A percentile compares a stretch with the other conserved stretches of the same genome.
Conservation (phyloP, 2,797 vertebrate species). For the Coilia nasus region DNA sequence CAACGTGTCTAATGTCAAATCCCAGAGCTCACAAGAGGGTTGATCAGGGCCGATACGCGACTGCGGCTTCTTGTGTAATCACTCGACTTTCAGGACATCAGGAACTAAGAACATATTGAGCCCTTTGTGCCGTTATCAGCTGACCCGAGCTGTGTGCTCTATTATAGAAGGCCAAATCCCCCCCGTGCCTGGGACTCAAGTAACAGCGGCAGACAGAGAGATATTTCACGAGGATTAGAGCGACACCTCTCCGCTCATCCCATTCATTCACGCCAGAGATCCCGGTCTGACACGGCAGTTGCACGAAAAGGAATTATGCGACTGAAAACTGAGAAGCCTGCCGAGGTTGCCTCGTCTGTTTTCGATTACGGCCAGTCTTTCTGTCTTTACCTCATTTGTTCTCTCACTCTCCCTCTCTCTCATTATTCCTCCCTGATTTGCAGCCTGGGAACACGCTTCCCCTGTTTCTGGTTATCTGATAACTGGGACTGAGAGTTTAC, state of each 20-base stretch:
- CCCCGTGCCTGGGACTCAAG: not conserved
- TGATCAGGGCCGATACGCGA: not conserved
- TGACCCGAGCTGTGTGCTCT: not conserved
- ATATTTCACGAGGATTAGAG: slow-evolving; percentile 19
- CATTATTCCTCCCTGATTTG: not conserved
- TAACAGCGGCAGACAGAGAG: slow-evolving; percentile 6
- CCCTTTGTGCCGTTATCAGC: not conserved
- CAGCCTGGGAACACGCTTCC: slow-evolving; percentile 10
- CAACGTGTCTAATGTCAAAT: not conserved
- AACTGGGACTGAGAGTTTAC: slow-evolving; percentile 22
- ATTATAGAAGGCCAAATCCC: slow-evolving; percentile 14
- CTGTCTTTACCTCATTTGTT: not conserved
- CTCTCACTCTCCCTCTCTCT: not conserved
- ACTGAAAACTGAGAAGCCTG: slow-evolving; percentile 11
- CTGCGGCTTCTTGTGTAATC: not conserved
- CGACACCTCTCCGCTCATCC: slow-evolving; percentile 18
- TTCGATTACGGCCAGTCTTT: not conserved
- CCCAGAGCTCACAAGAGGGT: not conserved
- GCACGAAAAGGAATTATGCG: not conserved
- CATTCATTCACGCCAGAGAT: not conserved
- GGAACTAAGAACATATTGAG: not conserved
- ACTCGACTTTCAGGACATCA: not conserved
- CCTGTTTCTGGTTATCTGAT: slow-evolving; percentile 22
- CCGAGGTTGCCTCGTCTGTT: slow-evolving; percentile 9
- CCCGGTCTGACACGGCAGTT: not conserved